Evolutionary conservation across 37 sponge, comb jelly and placozoan genomes (phyloP).

Genomic region (Amphimedon queenslandica): DNA sequence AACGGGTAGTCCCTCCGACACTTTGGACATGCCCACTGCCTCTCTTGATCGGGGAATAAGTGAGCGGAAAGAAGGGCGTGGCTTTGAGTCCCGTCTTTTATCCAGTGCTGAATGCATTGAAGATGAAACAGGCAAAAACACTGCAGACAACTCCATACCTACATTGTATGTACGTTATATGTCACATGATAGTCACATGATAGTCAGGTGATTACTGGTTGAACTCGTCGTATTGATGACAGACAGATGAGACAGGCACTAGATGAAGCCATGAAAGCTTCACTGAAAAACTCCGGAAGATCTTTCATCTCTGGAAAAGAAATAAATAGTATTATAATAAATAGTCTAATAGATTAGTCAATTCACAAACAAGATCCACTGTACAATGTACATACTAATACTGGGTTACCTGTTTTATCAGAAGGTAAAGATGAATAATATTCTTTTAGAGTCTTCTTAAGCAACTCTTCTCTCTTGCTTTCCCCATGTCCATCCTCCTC

Average conservation of each 20-base stretch:
- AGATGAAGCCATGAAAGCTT: not conserved
- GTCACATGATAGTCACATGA: not conserved
- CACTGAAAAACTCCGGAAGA: not conserved
- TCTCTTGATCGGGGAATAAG: constrained; percentile 60
- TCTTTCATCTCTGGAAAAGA: not conserved
- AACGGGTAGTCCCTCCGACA: constrained; percentile 69
- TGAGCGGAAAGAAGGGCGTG: constrained; percentile 37
- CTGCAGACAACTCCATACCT: constrained; percentile 80
- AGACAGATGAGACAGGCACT: constrained; percentile 40
- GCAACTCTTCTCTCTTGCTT: not conserved
- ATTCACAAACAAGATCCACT: not conserved
- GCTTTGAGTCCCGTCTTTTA: constrained; percentile 55
- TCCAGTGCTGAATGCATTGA: constrained; percentile 96
- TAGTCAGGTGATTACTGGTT: constrained; percentile 25
- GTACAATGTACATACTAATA: too few relatives aligned
- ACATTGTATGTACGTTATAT: not conserved
- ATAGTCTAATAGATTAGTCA: too few relatives aligned
- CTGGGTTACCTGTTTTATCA: not conserved
- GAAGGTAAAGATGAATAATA: constrained; percentile 9
- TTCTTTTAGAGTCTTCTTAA: constrained; percentile 6
- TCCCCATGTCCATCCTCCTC: not conserved
- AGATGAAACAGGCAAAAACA: constrained; percentile 87
- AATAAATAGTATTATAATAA: constrained; percentile 2
- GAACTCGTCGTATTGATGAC: constrained; percentile 12
- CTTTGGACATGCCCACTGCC: constrained; percentile 63